Evolutionary conservation across 2,888 invertebrate species (phyloP).

Genomic region (Syrista parreyssii): DNA sequence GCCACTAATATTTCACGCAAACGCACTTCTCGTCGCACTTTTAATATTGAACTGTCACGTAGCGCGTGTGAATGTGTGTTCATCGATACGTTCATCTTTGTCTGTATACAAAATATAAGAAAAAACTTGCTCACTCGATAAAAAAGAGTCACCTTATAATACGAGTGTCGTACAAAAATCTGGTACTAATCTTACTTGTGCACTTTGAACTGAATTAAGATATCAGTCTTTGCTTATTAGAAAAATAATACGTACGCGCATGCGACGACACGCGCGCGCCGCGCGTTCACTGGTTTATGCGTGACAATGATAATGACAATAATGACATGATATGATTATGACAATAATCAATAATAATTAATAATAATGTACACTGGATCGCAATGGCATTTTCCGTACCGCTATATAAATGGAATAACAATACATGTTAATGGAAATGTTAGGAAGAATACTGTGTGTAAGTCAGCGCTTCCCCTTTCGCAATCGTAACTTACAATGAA

Average conservation of each 20-base stretch:
- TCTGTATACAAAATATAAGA: conserved; percentile 2
- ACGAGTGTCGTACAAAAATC: conserved; percentile 23
- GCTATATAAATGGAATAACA: conserved; percentile 5
- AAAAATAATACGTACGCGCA: not conserved
- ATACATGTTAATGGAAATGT: conserved; percentile 24
- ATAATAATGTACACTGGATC: not conserved
- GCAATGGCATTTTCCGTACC: conserved; percentile 1
- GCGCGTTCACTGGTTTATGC: not conserved
- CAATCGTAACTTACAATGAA: not conserved
- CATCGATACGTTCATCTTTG: conserved; percentile 18
- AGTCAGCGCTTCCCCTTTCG: conserved; percentile 9
- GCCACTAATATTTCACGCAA: conserved; percentile 17
- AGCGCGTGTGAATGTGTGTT: conserved; percentile 29
- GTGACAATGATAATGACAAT: not conserved
- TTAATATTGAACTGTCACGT: conserved; percentile 16
- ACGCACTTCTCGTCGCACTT: conserved; percentile 2
- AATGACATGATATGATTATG: not conserved
- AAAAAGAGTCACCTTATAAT: conserved; percentile 26
- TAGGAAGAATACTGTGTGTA: conserved; percentile 21
- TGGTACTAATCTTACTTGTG: conserved; percentile 14
- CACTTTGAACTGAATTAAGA: conserved; percentile 32
- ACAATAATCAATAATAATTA: not conserved
- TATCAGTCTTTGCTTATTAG: conserved; percentile 30
- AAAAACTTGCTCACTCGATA: not conserved
- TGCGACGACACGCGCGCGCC: not conserved